Percentiles rank a stretch among this genome's conserved stretches.
Evolutionary conservation across 2,113 vertebrate genomes (phyloP).

Genomic region (Microcebus griseorufus): DNA sequence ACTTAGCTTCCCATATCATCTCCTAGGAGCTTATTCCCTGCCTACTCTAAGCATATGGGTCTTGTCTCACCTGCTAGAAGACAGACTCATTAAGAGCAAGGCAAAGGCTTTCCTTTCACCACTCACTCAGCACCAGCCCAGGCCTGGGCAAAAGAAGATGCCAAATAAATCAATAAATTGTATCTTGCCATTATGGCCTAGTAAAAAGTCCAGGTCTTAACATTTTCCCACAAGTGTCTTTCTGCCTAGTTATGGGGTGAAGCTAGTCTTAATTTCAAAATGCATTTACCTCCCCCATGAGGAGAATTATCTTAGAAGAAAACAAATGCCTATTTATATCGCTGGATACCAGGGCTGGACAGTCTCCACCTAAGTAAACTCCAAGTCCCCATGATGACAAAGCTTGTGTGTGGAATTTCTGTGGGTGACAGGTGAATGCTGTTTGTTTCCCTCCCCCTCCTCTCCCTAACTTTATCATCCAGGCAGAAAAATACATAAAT

Average conservation of each 20-base stretch:
- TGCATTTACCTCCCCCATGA: not conserved
- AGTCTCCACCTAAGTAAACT: not conserved
- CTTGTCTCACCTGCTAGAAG: not conserved
- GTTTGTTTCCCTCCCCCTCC: not conserved
- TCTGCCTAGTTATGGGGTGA: not conserved
- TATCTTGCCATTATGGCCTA: not conserved
- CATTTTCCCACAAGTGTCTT: not conserved
- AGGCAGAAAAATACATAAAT: not conserved
- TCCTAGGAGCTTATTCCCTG: not conserved
- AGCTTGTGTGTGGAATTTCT: not conserved
- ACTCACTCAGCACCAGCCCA: not conserved
- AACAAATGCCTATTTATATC: not conserved
- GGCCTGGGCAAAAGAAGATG: not conserved
- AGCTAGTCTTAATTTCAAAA: constrained; percentile 28
- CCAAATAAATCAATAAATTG: not conserved
- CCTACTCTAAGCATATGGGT: not conserved
- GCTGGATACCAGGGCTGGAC: not conserved
- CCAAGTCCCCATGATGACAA: not conserved
- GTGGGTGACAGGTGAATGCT: not conserved
- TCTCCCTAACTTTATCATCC: not conserved
- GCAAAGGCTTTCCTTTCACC: not conserved
- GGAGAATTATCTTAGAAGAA: not conserved
- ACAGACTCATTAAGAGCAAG: not conserved
- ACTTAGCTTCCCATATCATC: not conserved
- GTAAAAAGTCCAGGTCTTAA: not conserved